phyloP scores from a whole-genome alignment of 2,113 vertebrate species.

The Phyllostomus discolor region DNA sequence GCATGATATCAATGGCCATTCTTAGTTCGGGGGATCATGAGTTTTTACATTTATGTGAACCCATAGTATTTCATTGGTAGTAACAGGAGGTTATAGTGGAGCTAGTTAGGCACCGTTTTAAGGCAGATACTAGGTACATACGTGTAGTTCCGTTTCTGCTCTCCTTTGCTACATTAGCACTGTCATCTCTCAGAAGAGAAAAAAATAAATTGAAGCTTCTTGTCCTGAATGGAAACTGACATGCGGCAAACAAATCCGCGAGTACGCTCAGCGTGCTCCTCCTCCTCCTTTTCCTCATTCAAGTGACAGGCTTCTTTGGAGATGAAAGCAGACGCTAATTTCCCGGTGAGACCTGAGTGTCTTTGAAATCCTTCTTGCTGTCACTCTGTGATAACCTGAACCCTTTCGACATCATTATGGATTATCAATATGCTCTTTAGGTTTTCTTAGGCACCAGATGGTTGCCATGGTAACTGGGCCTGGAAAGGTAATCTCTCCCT shows the following conservation, averaged over 20 bases:
- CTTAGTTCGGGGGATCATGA: fast-evolving
- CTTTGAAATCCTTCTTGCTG: conserved; percentile 85
- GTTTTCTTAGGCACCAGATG: conserved; percentile 83
- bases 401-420: conserved; percentile 88
- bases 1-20: background rate
- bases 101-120: background rate
- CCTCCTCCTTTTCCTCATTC: conserved; percentile 40
- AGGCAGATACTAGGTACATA: background rate
- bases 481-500: conserved; percentile 81
- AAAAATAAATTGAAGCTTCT: conserved; percentile 49
- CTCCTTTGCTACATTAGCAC: conserved; percentile 37
- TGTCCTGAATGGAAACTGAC: conserved; percentile 68
- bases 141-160: background rate
- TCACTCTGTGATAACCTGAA: conserved; percentile 85
- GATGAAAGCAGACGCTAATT: conserved; percentile 81
- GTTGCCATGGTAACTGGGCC: conserved; percentile 88
- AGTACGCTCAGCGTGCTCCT: background rate
- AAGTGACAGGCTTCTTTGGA: conserved; percentile 71
- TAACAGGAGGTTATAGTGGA: fast-evolving
- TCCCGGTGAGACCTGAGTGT: conserved; percentile 74
- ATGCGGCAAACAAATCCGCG: conserved; percentile 60
- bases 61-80: background rate
- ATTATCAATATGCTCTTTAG: conserved; percentile 93
- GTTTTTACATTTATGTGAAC: background rate
- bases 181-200: conserved; percentile 55